phyloP scores from a whole-genome alignment of 2,797 vertebrate genomes.

The Sebastes elongatus region DNA sequence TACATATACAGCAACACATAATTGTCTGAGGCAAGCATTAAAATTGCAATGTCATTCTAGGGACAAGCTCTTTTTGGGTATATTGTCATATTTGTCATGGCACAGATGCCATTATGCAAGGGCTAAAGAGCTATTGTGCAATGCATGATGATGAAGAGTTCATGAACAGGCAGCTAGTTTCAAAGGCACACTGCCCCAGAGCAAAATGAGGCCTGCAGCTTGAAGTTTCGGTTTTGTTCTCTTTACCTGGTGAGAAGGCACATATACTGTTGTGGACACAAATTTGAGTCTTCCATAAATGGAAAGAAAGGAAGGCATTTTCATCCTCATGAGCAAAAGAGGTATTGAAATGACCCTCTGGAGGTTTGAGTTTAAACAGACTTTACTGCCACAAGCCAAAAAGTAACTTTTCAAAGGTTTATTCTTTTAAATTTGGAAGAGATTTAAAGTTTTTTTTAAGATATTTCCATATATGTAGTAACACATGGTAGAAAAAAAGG shows the following conservation, averaged over 20 bases:
- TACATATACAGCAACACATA: background rate
- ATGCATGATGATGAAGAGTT: background rate
- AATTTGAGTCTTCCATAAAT: background rate
- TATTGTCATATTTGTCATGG: background rate
- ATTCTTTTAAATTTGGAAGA: background rate
- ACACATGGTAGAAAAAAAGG: background rate
- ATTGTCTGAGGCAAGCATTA: background rate
- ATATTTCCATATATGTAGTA: background rate
- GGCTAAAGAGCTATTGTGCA: background rate
- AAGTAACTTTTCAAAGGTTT: background rate
- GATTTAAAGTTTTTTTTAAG: background rate
- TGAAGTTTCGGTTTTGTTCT: slow-evolving; percentile 4
- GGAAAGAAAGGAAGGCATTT: background rate
- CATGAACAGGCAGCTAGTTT: background rate
- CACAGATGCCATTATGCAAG: background rate
- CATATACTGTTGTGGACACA: background rate
- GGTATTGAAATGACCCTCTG: background rate
- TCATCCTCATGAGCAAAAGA: background rate
- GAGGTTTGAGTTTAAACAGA: background rate
- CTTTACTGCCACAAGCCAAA: background rate
- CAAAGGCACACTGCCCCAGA: slow-evolving; percentile 4
- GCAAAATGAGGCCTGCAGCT: background rate
- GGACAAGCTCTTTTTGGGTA: background rate
- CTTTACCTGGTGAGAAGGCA: background rate
- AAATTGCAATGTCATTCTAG: background rate